phyloP scores from a whole-genome alignment of 1,140 invertebrate genomes.

The Apis cerana region DNA sequence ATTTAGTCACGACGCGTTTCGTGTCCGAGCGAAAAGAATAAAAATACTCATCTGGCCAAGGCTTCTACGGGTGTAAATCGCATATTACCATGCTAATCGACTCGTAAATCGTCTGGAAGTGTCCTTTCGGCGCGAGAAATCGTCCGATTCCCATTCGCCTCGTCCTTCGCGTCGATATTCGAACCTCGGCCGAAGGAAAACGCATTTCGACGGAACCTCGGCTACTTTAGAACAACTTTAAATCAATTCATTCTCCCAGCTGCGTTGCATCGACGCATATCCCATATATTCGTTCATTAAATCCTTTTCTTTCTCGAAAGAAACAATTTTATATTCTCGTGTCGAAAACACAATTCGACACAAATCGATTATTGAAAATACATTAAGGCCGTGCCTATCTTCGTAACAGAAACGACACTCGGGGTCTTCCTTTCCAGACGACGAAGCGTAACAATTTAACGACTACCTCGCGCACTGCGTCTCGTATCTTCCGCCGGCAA shows the following conservation, averaged over 20 bases:
- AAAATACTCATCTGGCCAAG: slow-evolving; percentile 61
- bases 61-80: slow-evolving; percentile 64
- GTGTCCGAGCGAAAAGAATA: slow-evolving; percentile 38
- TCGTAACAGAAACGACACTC: background rate
- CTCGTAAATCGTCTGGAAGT: slow-evolving; percentile 67
- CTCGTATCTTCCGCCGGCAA: background rate
- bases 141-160: slow-evolving; percentile 42
- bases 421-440: slow-evolving; percentile 23
- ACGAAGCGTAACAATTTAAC: slow-evolving; percentile 44
- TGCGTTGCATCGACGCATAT: background rate
- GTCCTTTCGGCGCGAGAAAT: slow-evolving; percentile 59
- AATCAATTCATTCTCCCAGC: background rate
- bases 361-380: slow-evolving; percentile 33
- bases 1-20: slow-evolving; percentile 25
- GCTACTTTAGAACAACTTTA: slow-evolving; percentile 2
- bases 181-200: background rate
- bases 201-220: slow-evolving; percentile 6
- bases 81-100: slow-evolving; percentile 73
- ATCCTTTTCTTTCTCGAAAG: no score
- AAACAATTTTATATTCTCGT: no score
- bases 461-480: background rate
- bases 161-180: slow-evolving; percentile 39
- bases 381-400: slow-evolving; percentile 38
- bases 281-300: background rate
- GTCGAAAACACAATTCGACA: background rate